Percentiles rank a stretch among this genome's conserved stretches.
These are phyloP conservation scores for Macheiramphus alcinus DNA, from an alignment of 2,113 vertebrate genomes.

Conservation along the genomic window DNA sequence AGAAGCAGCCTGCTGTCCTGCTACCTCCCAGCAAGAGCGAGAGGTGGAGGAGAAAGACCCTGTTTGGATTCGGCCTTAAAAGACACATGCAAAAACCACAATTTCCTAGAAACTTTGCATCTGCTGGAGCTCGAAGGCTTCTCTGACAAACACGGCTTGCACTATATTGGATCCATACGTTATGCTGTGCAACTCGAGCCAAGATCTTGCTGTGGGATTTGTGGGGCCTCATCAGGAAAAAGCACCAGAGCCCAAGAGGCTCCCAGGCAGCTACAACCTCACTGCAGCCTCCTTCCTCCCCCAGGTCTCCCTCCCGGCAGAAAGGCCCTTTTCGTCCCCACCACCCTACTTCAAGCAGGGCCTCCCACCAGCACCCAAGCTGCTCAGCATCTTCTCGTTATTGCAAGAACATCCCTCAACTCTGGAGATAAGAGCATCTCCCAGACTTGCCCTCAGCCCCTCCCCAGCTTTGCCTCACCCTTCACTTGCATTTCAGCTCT, in stretches of 20 bases:
- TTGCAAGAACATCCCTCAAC: neutral
- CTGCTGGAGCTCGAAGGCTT: neutral
- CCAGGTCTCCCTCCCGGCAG: neutral
- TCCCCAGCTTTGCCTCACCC: neutral
- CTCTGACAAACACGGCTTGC: neutral
- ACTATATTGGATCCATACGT: slow-evolving; percentile 47
- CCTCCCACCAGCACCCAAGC: neutral
- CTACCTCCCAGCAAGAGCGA: neutral
- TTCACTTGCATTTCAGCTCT: neutral
- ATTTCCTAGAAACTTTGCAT: slow-evolving; percentile 33
- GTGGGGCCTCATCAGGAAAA: neutral
- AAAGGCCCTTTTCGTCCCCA: neutral
- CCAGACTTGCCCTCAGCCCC: neutral
- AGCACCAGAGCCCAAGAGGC: neutral
- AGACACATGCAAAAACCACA: neutral
- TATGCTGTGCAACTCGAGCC: neutral
- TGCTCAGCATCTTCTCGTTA: neutral
- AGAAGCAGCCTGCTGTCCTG: neutral
- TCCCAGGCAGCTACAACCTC: neutral
- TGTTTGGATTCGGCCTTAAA: neutral
- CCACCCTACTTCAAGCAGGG: neutral
- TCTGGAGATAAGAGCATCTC: neutral
- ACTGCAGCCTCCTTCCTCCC: neutral
- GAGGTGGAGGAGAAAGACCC: neutral
- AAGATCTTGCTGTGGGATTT: neutral